Conservation (phyloP, 2,797 vertebrate genomes). For the Cyprinodon diabolis region DNA sequence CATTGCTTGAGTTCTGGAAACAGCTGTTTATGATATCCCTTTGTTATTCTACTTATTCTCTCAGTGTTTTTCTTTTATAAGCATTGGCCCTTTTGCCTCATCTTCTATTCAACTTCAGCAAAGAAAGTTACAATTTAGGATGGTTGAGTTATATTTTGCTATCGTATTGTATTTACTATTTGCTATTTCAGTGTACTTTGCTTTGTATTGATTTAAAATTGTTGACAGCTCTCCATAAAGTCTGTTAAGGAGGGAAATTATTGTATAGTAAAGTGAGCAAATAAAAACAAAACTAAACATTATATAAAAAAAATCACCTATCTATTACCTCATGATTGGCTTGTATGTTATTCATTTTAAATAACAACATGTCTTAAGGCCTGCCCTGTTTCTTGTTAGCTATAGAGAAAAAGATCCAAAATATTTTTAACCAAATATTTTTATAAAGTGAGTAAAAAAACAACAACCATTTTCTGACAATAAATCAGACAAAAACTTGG, state of each 20-base stretch:
- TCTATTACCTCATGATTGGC: background rate
- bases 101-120: slow-evolving; percentile 43
- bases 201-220: background rate
- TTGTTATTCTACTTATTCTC: slow-evolving; percentile 16
- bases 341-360: background rate
- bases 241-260: slow-evolving; percentile 23
- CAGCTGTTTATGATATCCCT: slow-evolving; percentile 36
- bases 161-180: background rate
- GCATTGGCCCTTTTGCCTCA: slow-evolving; percentile 23
- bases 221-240: slow-evolving; percentile 20
- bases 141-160: slow-evolving; percentile 28
- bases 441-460: too few species aligned
- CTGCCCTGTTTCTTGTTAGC: background rate
- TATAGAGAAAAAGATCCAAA: too few species aligned
- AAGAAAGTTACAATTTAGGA: slow-evolving; percentile 19
- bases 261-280: background rate
- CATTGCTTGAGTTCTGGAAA: slow-evolving; percentile 29
- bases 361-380: background rate
- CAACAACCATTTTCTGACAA: too few species aligned
- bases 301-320: background rate
- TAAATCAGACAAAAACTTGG: too few species aligned
- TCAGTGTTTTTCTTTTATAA: slow-evolving; percentile 33
- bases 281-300: background rate
- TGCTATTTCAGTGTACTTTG: slow-evolving; percentile 16
- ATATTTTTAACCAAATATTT: too few species aligned